Evolutionary conservation across 2,113 vertebrate genomes (phyloP).

Genomic region (Carassius carassius): DNA sequence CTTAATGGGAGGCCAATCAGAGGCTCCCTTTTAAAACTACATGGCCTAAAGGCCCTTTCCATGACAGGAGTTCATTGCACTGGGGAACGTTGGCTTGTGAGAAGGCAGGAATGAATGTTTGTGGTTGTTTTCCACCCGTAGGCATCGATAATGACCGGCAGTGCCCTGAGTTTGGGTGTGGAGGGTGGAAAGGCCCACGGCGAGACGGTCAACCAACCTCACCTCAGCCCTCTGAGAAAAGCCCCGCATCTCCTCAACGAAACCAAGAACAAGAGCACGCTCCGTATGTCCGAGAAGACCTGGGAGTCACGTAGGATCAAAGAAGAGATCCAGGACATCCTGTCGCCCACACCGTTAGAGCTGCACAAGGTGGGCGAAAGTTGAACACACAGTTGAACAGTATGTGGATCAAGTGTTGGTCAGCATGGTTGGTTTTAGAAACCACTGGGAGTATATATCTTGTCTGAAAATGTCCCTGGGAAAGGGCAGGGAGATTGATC

Average conservation of each 20-base stretch:
- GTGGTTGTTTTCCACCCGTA: conserved; percentile 56
- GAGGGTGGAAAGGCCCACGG: conserved; percentile 78
- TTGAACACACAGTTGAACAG: neutral
- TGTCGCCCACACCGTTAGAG: conserved; percentile 84
- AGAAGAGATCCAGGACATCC: conserved; percentile 89
- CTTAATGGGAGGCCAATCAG: conserved; percentile 15
- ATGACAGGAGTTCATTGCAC: neutral
- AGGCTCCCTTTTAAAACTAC: conserved; percentile 7
- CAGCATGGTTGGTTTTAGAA: neutral
- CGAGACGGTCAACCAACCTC: conserved; percentile 74
- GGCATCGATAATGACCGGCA: conserved; percentile 96
- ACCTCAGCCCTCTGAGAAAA: conserved; percentile 76
- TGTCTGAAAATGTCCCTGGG: neutral
- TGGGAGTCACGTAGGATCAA: conserved; percentile 84
- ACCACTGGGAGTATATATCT: neutral
- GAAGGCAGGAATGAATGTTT: neutral
- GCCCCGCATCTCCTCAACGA: conserved; percentile 70
- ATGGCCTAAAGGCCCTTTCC: neutral
- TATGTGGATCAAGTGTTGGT: neutral
- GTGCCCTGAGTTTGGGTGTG: conserved; percentile 83
- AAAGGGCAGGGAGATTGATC: neutral
- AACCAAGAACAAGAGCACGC: conserved; percentile 69
- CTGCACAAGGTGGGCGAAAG: conserved; percentile 85
- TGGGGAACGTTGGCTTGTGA: neutral
- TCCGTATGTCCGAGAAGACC: conserved; percentile 79